Conservation (phyloP, 2,113 vertebrate genomes). For the Nesogale talazaci region DNA sequence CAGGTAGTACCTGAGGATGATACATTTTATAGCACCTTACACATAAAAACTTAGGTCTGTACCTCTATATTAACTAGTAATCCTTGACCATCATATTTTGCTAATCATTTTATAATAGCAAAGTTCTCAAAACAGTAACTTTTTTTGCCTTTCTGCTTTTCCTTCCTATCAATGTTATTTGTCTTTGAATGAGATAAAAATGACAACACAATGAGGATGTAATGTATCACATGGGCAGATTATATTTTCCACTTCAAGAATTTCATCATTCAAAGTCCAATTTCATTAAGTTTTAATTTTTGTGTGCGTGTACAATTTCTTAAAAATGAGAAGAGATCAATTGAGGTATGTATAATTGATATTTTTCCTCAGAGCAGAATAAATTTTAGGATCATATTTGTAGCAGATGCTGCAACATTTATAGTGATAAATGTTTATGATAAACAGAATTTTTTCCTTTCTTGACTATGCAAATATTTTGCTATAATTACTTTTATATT, state of each 20-base stretch:
- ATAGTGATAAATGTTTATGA: not conserved
- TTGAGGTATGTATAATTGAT: not conserved
- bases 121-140: conserved; percentile 32
- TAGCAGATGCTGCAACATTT: not conserved
- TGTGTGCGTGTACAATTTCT: not conserved
- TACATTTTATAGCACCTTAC: not conserved
- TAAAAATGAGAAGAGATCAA: not conserved
- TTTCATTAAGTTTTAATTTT: not conserved
- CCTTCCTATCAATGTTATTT: not conserved
- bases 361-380: not conserved
- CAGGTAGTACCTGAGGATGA: not conserved
- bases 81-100: not conserved
- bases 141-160: not conserved
- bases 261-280: not conserved
- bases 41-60: not conserved
- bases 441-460: conserved; percentile 11
- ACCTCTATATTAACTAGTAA: conserved; percentile 6
- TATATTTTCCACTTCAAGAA: not conserved
- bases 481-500: conserved; percentile 16
- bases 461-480: not conserved
- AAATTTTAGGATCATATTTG: not conserved
- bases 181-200: not conserved
- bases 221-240: not conserved
- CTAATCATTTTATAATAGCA: conserved; percentile 26
- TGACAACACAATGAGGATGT: not conserved